These are phyloP conservation scores for Papio anubis DNA, from an alignment of 2,113 vertebrate genomes.

Conservation along the genomic window DNA sequence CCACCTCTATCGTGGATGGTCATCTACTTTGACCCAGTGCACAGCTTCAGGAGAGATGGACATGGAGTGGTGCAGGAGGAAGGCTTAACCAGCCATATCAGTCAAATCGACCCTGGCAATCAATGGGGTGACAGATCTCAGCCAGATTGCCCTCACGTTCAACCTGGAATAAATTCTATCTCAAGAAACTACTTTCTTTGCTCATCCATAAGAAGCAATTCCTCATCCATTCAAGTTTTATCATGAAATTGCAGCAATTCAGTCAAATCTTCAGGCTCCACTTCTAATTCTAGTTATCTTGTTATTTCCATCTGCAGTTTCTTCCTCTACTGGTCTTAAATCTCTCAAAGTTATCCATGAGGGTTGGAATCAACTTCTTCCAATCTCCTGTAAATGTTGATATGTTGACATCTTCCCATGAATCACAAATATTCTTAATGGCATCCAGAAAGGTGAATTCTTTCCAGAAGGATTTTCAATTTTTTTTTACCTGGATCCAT, in stretches of 20 bases:
- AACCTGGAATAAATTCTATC: not conserved
- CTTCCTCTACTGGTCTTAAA: not conserved
- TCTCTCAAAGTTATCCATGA: not conserved
- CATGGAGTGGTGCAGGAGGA: no score
- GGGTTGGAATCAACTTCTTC: not conserved
- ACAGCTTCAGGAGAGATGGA: no score
- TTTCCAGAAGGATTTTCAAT: not conserved
- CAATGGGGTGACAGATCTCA: no score
- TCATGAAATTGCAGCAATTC: not conserved
- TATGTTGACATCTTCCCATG: not conserved
- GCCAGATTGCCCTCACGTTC: no score
- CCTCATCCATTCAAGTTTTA: not conserved
- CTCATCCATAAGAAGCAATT: not conserved
- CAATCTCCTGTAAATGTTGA: not conserved
- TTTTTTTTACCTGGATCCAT: not conserved
- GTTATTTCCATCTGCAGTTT: not conserved
- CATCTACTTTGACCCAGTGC: no score
- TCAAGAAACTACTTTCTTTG: not conserved
- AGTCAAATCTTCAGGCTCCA: not conserved
- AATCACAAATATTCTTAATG: not conserved
- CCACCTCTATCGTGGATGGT: no score
- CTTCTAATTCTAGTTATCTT: not conserved
- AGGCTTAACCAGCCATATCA: no score
- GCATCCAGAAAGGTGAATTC: not conserved
- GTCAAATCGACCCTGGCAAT: no score